Evolutionary conservation across 1,140 invertebrate genomes (phyloP), one percentile per base, ranked within the genome.

Genomic region (Globodera rostochiensis): DNA sequence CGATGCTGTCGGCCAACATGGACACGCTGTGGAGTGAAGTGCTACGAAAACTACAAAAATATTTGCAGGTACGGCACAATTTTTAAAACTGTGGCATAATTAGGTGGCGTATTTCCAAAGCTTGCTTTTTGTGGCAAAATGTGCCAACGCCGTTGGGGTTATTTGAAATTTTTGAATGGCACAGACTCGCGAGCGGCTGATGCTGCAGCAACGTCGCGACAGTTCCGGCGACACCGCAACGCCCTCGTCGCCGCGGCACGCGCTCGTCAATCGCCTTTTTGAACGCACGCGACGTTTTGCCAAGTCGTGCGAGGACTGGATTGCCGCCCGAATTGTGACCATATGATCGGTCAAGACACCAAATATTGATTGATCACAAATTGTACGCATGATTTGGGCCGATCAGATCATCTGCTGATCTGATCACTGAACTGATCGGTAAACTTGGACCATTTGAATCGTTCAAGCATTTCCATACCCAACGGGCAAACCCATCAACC

Each of bases 251-350:
- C 69, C 69, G n/a, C 69, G 69, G 19, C 69, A 71, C 69, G 69
- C 69, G 8, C 64, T 84, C 25, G 67, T 87, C 36, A 77, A 71
- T 5, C 46, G 82, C 50, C 84, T 86, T 53, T 50, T 87, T 8
- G 73, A 84, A 46, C 53, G 84, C 21, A 86, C 87, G n/a, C 78
- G 86, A 36, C 83, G 84, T 25, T 86, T 86, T 57, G 86, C 86
- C n/a, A 87, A 87, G 66, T 87, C 86, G n/a, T 86, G 86, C 73
- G 86, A 86, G 82, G 86, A 87, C 69, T 78, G 77, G 66, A 69
- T 86, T 57, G 81, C 86, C 2, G 85, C 86, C 13, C 49, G 77
- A 25, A 77, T 86, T 69, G 86, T 81, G 9, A 57, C 85, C 3
- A 60, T 86, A 13, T 86, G 80, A 85, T 19, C 13, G 57, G 11